Evolutionary conservation across 2,113 vertebrate species (phyloP).

Genomic region (Synodontis membranacea): DNA sequence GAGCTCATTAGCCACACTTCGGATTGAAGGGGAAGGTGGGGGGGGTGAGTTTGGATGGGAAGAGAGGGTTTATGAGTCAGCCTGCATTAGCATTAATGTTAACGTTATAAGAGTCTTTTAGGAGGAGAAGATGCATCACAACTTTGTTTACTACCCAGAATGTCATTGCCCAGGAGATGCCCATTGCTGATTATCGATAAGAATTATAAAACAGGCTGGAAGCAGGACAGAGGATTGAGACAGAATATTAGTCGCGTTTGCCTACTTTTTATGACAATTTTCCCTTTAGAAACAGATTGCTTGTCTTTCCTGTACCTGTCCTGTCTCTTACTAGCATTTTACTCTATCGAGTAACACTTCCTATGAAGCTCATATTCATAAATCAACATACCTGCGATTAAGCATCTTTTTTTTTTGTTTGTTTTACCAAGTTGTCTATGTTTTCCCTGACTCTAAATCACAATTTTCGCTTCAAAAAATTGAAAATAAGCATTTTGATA

Average conservation of each 20-base stretch:
- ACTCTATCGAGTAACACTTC: neutral
- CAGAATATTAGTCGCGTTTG: conserved; percentile 42
- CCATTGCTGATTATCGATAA: conserved; percentile 47
- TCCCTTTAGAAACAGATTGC: conserved; percentile 10
- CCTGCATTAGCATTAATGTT: conserved; percentile 58
- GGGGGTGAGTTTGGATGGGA: conserved; percentile 39
- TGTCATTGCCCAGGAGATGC: conserved; percentile 21
- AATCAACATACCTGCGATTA: neutral
- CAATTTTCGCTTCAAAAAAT: too few species aligned
- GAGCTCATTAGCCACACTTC: conserved; percentile 66
- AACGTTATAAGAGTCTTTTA: conserved; percentile 60
- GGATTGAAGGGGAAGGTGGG: conserved; percentile 55
- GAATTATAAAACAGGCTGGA: conserved; percentile 38
- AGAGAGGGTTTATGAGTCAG: conserved; percentile 63
- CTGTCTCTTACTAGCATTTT: neutral
- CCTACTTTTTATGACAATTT: conserved; percentile 24
- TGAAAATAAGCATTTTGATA: neutral
- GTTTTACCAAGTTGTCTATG: too few species aligned
- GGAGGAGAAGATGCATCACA: conserved; percentile 53
- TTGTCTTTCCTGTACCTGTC: neutral
- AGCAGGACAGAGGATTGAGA: conserved; percentile 18
- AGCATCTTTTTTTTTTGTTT: neutral
- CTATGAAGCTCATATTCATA: neutral
- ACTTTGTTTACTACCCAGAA: conserved; percentile 40
- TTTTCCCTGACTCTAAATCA: too few species aligned